phyloP scores from a whole-genome alignment of 1,140 invertebrate genomes.

The Manduca sexta region DNA sequence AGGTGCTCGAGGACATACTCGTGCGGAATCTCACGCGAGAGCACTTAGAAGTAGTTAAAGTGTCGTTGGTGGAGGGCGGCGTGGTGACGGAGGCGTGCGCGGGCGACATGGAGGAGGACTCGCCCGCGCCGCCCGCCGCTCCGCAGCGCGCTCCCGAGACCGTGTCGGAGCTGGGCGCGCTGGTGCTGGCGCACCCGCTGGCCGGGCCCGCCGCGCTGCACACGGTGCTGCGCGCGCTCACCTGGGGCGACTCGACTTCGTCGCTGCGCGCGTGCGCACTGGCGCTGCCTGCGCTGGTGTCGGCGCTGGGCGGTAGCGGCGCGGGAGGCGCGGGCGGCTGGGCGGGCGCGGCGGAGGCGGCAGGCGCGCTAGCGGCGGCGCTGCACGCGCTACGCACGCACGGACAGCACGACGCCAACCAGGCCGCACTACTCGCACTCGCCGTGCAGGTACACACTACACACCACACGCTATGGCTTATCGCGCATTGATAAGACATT shows the following conservation, averaged over 20 bases:
- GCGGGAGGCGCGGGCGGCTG: slow-evolving; percentile 74
- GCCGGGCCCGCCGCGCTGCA: slow-evolving; percentile 76
- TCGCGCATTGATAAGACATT: too few relatives aligned
- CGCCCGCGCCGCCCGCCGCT: slow-evolving; percentile 10
- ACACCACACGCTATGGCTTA: too few relatives aligned
- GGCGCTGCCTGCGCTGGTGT: slow-evolving; percentile 78
- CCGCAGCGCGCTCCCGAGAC: slow-evolving; percentile 83
- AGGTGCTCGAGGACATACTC: slow-evolving; percentile 91
- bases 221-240: slow-evolving; percentile 77
- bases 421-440: slow-evolving; percentile 79
- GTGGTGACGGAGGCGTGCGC: slow-evolving; percentile 49
- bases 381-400: slow-evolving; percentile 84
- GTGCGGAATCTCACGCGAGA: slow-evolving; percentile 90
- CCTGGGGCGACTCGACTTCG: slow-evolving; percentile 88
- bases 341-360: slow-evolving; percentile 76
- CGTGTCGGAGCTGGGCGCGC: slow-evolving; percentile 78
- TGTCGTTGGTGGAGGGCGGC: slow-evolving; percentile 73
- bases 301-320: slow-evolving; percentile 74
- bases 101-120: slow-evolving; percentile 56
- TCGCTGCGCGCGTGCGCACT: slow-evolving; percentile 84
- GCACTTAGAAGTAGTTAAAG: slow-evolving; percentile 87
- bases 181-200: slow-evolving; percentile 75
- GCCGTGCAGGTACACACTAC: slow-evolving; percentile 71
- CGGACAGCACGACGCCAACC: slow-evolving; percentile 90
- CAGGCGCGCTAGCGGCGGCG: slow-evolving; percentile 79